Evolutionary conservation across 1,140 invertebrate species (phyloP), one percentile per base, ranked within the genome.

Genomic region (Zaprionus kolodkinae): DNA sequence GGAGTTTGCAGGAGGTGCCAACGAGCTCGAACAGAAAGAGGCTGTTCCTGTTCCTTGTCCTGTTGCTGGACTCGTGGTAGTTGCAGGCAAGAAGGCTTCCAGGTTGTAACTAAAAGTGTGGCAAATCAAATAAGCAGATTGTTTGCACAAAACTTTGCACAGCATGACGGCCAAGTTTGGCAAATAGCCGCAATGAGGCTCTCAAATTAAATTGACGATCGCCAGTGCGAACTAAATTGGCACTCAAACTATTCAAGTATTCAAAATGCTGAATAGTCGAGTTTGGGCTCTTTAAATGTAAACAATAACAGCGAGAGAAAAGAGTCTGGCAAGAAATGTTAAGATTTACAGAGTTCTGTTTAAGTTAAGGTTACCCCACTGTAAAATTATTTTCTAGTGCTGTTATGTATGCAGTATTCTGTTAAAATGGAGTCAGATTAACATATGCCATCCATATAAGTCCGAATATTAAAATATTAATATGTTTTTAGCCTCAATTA

Each of bases 21-120:
- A 54, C 27, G 75, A 50, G 61, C 30, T n/a, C 25, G 4, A 50
- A 15, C 13, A 15, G 38, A 45, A 40, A 5, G n/a, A 10, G 50
- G 13, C 38, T 17, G 25, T 10, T 45, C 38, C 9, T 54, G 55
- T 25, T 62, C 9, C n/a, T n/a, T 13, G 6, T 45, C 38, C 9
- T 54, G 55, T 25, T 62, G 13, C n/a, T n/a, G 21, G 6, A 12
- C 27, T 45, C 45, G 45, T 57, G 38, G 45, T 62, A 43, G 27
- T 30, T 35, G 33, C 40, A 3, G n/a, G 63, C 43, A 52, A 70
- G 68, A 52, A 74, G 50, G 65, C 62, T 79, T 80, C 78, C 64
- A 71, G 56, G 21, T 70, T 71, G 67, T 67, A 70, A 81, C 79
- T 82, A 67, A 79, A 80, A 75, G 75, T 69, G 68, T 72, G 40